These are phyloP conservation scores for Hipparchia semele DNA, from an alignment of 2,888 invertebrate species.

Conservation along the genomic window DNA sequence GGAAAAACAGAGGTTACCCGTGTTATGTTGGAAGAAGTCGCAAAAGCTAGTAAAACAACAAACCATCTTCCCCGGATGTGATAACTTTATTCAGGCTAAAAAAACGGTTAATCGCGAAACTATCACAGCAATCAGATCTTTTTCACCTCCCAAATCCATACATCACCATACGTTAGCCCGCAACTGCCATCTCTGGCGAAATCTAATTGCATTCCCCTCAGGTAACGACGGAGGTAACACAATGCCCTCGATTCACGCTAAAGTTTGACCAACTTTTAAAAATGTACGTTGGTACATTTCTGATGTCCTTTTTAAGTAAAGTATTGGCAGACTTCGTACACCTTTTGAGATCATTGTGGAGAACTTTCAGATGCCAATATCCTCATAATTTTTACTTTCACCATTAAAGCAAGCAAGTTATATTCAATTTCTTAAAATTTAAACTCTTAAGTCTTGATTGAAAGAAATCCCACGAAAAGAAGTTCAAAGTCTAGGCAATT, in stretches of 20 bases:
- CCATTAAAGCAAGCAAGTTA: no score
- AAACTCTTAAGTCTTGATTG: no score
- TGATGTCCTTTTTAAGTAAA: not conserved
- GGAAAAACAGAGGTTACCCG: no score
- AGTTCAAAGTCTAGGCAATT: no score
- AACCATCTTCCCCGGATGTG: not conserved
- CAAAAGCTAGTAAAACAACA: no score
- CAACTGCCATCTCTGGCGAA: constrained; percentile 46
- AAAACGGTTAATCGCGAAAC: constrained; percentile 29
- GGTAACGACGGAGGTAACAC: constrained; percentile 43
- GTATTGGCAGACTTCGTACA: no score
- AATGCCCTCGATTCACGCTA: constrained; percentile 15
- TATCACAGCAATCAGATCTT: constrained; percentile 32
- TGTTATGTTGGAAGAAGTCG: no score
- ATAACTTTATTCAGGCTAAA: not conserved
- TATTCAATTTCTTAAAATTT: no score
- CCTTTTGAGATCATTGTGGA: no score
- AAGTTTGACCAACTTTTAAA: constrained; percentile 19
- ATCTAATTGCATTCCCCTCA: constrained; percentile 62
- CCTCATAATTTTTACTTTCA: no score
- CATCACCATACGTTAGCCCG: constrained; percentile 26
- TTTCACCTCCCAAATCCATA: constrained; percentile 34
- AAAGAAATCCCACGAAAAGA: no score
- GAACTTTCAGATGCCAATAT: no score
- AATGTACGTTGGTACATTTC: not conserved